phyloP scores from a whole-genome alignment of 2,888 invertebrate genomes.

The Poecilus cupreus region DNA sequence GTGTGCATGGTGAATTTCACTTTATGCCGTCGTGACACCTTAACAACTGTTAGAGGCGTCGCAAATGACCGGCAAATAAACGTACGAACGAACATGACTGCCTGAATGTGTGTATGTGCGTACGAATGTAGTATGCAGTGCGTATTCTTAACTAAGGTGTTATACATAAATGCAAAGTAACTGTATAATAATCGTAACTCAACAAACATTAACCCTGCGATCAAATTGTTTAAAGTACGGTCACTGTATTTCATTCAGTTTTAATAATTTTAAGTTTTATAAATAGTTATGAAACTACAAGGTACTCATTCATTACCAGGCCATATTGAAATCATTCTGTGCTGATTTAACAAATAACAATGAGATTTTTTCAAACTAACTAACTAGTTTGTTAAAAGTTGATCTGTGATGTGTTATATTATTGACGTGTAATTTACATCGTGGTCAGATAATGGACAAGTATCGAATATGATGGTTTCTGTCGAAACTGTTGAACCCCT shows the following conservation, averaged over 20 bases:
- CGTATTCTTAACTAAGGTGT: slow-evolving; percentile 50
- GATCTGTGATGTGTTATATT: slow-evolving; percentile 21
- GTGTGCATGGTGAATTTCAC: neutral
- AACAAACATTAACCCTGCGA: slow-evolving; percentile 53
- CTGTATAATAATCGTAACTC: slow-evolving; percentile 55
- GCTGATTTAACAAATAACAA: slow-evolving; percentile 6
- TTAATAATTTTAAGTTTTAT: neutral
- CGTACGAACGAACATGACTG: neutral
- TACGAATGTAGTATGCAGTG: slow-evolving; percentile 42
- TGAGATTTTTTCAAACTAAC: slow-evolving; percentile 25
- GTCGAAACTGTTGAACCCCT: neutral
- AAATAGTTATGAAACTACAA: slow-evolving; percentile 1
- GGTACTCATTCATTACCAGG: slow-evolving; percentile 16
- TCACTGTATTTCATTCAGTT: slow-evolving; percentile 49
- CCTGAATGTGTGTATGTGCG: neutral
- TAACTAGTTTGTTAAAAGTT: neutral
- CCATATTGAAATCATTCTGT: slow-evolving; percentile 12
- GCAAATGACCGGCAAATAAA: neutral
- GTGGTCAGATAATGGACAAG: neutral
- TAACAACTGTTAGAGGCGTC: neutral
- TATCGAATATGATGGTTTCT: neutral
- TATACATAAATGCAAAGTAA: slow-evolving; percentile 52
- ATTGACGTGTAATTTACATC: slow-evolving; percentile 1
- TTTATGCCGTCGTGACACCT: neutral
- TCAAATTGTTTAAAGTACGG: slow-evolving; percentile 53